A percentile compares a stretch with the other conserved stretches of the same genome.
phyloP scores from a whole-genome alignment of 2,888 invertebrate species.

The Leptinotarsa tumamoca region DNA sequence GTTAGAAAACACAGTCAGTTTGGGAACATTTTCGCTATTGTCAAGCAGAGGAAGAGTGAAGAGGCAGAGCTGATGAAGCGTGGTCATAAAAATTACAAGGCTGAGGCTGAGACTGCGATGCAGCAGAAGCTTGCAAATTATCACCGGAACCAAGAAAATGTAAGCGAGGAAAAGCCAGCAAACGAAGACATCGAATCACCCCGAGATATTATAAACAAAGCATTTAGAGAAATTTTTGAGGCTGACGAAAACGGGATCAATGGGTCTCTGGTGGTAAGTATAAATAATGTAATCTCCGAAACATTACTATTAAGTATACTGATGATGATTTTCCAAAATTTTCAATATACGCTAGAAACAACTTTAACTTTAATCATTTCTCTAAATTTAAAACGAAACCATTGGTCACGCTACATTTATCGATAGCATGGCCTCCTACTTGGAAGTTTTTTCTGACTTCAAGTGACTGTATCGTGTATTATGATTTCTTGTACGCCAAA shows the following conservation, averaged over 20 bases:
- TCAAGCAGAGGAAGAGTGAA: conserved; percentile 69
- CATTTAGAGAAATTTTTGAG: conserved; percentile 67
- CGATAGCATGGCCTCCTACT: too few species aligned
- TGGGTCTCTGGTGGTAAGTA: background rate
- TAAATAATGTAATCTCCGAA: too few species aligned
- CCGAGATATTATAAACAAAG: conserved; percentile 75
- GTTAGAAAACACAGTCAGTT: conserved; percentile 74
- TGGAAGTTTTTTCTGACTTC: too few species aligned
- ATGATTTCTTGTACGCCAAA: too few species aligned
- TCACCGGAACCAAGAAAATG: conserved; percentile 69
- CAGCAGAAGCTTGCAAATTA: conserved; percentile 75
- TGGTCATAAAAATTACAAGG: conserved; percentile 73
- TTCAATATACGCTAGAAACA: too few species aligned
- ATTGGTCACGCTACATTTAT: too few species aligned
- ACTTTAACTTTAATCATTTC: too few species aligned
- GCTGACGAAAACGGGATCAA: background rate
- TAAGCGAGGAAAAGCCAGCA: conserved; percentile 68
- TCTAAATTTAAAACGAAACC: too few species aligned
- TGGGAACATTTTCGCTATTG: conserved; percentile 63
- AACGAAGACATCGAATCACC: conserved; percentile 61
- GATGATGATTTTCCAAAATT: too few species aligned
- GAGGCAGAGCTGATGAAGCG: conserved; percentile 73
- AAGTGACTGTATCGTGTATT: too few species aligned
- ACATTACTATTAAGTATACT: too few species aligned
- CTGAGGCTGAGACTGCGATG: conserved; percentile 77